Evolutionary conservation across 2,888 invertebrate genomes (phyloP).

Genomic region (Scelioninae gen. 2): DNA sequence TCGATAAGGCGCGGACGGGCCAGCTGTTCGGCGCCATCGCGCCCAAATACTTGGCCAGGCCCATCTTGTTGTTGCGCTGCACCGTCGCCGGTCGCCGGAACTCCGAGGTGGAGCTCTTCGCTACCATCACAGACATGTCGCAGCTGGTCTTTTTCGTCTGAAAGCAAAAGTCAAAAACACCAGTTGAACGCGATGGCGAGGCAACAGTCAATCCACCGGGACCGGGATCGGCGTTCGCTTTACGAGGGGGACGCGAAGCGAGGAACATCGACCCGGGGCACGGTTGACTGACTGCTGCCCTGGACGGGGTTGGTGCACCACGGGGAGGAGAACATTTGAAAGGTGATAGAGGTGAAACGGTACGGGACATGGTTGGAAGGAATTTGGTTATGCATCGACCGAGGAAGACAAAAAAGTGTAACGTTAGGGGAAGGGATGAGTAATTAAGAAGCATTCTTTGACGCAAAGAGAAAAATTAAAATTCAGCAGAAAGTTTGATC

Average conservation of each 20-base stretch:
- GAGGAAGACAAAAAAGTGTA: no score
- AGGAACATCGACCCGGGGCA: not conserved
- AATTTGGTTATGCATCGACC: no score
- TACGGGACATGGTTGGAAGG: no score
- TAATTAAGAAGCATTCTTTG: no score
- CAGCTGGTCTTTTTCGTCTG: constrained; percentile 66
- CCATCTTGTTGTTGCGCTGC: constrained; percentile 72
- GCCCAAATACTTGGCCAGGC: constrained; percentile 71
- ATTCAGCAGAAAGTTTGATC: no score
- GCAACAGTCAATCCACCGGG: constrained; percentile 43
- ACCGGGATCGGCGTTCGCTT: not conserved
- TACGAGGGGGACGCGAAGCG: no score
- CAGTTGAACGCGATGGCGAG: constrained; percentile 36
- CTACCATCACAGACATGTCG: constrained; percentile 71
- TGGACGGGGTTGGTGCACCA: no score
- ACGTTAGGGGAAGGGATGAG: no score
- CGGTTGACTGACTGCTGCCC: constrained; percentile 49
- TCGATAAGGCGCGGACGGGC: constrained; percentile 68
- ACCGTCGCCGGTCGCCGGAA: constrained; percentile 73
- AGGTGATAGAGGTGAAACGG: no score
- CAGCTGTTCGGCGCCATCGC: constrained; percentile 67
- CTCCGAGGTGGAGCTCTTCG: constrained; percentile 71
- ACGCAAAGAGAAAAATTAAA: no score
- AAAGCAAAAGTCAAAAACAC: not conserved
- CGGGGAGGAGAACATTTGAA: no score